A percentile compares a stretch with the other conserved stretches of the same genome.
phyloP scores from a whole-genome alignment of 2,888 invertebrate genomes.

The Ormyrus labotus region DNA sequence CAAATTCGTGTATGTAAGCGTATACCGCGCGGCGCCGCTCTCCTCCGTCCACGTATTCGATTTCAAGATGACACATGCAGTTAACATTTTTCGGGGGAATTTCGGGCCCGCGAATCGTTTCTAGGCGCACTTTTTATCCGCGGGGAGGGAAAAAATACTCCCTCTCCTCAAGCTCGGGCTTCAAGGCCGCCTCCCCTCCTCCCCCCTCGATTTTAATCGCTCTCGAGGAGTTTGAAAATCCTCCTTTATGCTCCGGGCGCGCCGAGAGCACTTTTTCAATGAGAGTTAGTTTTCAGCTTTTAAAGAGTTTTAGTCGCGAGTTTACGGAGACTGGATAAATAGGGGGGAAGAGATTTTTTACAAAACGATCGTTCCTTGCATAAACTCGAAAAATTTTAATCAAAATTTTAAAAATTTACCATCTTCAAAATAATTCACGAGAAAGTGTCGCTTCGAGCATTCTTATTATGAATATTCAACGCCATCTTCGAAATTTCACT shows the following conservation, averaged over 20 bases:
- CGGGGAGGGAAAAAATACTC: too few relatives aligned
- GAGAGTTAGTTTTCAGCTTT: not conserved
- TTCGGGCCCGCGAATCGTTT: constrained; percentile 28
- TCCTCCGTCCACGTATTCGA: constrained; percentile 26
- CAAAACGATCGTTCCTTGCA: not conserved
- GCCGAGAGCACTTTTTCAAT: too few relatives aligned
- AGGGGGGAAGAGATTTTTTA: not conserved
- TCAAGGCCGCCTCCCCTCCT: too few relatives aligned
- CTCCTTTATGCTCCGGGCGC: constrained; percentile 8
- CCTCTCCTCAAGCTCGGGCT: too few relatives aligned
- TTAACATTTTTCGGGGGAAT: constrained; percentile 52
- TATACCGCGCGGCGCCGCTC: not conserved
- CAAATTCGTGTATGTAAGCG: not conserved
- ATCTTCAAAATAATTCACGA: constrained; percentile 22
- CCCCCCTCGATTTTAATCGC: constrained; percentile 23
- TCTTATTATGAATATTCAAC: constrained; percentile 28
- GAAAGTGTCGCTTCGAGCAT: constrained; percentile 29
- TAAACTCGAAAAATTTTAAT: constrained; percentile 5
- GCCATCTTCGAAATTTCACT: constrained; percentile 36
- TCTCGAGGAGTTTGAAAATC: constrained; percentile 28
- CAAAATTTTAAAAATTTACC: constrained; percentile 1
- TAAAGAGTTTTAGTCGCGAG: not conserved
- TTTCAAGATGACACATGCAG: constrained; percentile 56
- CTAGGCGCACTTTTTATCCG: too few relatives aligned
- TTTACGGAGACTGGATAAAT: constrained; percentile 3